Conservation (phyloP, 2,797 vertebrate species). For the Darevskia mixta region DNA sequence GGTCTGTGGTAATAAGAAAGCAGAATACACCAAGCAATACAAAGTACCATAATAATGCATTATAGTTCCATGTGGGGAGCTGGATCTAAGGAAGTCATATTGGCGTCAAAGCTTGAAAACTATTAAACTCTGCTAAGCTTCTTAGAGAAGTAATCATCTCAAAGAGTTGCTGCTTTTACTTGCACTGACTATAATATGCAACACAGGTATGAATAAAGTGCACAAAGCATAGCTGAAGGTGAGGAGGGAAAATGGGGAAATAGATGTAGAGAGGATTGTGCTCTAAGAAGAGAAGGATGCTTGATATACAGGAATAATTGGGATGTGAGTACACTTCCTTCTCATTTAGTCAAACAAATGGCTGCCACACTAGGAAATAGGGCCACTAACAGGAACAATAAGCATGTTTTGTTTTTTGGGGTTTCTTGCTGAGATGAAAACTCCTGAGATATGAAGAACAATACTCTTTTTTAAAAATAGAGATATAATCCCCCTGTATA, state of each 20-base stretch:
- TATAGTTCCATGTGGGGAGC: slow-evolving; percentile 63
- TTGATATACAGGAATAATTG: neutral
- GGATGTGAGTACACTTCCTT: neutral
- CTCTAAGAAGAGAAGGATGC: neutral
- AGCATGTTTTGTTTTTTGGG: too few relatives aligned
- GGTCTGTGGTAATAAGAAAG: neutral
- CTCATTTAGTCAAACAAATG: neutral
- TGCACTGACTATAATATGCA: neutral
- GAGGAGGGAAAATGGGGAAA: neutral
- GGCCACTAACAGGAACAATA: neutral
- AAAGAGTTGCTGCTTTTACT: neutral
- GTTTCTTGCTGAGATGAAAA: neutral
- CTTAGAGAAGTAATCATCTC: neutral
- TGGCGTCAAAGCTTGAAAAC: neutral
- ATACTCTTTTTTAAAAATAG: neutral
- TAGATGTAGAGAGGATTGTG: too few relatives aligned
- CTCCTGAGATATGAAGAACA: neutral
- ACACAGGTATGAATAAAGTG: neutral
- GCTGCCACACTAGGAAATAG: neutral
- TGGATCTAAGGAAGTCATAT: slow-evolving; percentile 43
- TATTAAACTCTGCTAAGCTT: rapidly evolving
- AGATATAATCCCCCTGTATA: neutral
- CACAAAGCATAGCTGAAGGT: neutral
- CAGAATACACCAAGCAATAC: neutral
- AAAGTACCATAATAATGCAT: slow-evolving; percentile 48